These are phyloP conservation scores for Austrofundulus limnaeus DNA, from an alignment of 2,113 vertebrate genomes.

Conservation along the genomic window DNA sequence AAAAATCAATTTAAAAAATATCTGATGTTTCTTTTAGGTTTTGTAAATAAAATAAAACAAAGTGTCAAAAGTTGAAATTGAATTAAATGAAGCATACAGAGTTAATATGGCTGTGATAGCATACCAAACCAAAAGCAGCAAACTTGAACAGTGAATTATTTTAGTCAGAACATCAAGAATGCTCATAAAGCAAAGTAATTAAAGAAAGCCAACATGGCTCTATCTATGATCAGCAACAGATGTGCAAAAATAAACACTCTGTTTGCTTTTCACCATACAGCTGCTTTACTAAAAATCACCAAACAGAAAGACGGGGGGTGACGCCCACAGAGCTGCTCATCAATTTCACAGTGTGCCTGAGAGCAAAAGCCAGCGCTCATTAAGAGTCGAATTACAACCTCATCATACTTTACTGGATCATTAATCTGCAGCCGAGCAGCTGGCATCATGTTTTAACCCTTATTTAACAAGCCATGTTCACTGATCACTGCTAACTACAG, in stretches of 20 bases:
- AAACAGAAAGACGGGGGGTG: conserved; percentile 16
- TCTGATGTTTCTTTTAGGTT: too few species aligned
- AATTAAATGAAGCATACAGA: conserved; percentile 6
- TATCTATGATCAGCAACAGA: conserved; percentile 57
- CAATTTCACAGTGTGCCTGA: conserved; percentile 30
- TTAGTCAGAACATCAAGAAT: conserved; percentile 24
- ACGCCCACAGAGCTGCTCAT: conserved; percentile 51
- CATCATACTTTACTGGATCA: conserved; percentile 52
- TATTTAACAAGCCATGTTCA: conserved; percentile 19
- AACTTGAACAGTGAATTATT: conserved; percentile 9
- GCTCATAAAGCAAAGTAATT: conserved; percentile 52
- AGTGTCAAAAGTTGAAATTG: neutral
- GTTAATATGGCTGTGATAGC: neutral
- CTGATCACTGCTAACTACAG: conserved; percentile 9
- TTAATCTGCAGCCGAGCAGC: conserved; percentile 53
- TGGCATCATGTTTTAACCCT: conserved; percentile 10
- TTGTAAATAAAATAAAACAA: conserved; percentile 4
- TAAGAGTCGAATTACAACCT: conserved; percentile 50
- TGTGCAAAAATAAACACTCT: conserved; percentile 49
- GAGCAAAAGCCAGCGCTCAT: conserved; percentile 33
- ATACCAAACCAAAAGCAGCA: conserved; percentile 2
- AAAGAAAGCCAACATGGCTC: conserved; percentile 53
- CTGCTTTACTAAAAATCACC: conserved; percentile 35
- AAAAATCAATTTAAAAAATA: too few species aligned
- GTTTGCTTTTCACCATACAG: conserved; percentile 45